Base-by-base conservation (phyloP, 92 coral and sea anemone species). In the Zoanthus solanderi region DNA sequence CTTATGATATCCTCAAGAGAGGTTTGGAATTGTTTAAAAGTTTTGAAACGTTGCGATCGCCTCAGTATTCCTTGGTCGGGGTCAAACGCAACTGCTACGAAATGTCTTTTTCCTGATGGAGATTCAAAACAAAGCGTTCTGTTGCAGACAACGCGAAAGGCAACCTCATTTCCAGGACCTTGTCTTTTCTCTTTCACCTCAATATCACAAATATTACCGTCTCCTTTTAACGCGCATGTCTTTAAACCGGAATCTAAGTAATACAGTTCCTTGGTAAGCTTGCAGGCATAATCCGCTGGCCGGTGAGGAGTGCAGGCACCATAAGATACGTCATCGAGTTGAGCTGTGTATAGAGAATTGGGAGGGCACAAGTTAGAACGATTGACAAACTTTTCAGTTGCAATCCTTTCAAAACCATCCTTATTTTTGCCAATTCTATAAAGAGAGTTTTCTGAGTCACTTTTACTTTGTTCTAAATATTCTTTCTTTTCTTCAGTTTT, bases 221-320 rank as follows among this genome's bases (percentile, higher is more conserved):
- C 90, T 30, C 29, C 86, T 31, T 90, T 52, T 30, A 34, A 9
- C 37, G 81, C 82, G 78, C 98, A 94, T 60, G 83, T 73, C 17
- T 78, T 88, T 67, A 91, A 69, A n/a, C 57, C 50, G 37, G 93
- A 89, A 7, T 93, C 84, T 5, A 77, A 34, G 42, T 46, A 50
- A 71, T 87, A 94, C 9, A 89, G 53, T 28, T 52, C n/a, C 10
- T 91, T 54, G 3, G 98, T 95, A 30, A 84, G 83, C 23, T 37
- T 50, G 30, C 98, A 94, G 9, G 83, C 92, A n/a, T 84, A 87
- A 0, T 37, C 52, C 6, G 95, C 37, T 48, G 98, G 93, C 46
- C 50, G 78, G 48, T 94, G 98, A 9, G 98, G 98, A 28, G 78
- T 61, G 50, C 98, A 94, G 9, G 86, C 85, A 0, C 94, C 98